Base-by-base conservation (phyloP, 2,888 invertebrate species). In the Tuta absoluta region DNA sequence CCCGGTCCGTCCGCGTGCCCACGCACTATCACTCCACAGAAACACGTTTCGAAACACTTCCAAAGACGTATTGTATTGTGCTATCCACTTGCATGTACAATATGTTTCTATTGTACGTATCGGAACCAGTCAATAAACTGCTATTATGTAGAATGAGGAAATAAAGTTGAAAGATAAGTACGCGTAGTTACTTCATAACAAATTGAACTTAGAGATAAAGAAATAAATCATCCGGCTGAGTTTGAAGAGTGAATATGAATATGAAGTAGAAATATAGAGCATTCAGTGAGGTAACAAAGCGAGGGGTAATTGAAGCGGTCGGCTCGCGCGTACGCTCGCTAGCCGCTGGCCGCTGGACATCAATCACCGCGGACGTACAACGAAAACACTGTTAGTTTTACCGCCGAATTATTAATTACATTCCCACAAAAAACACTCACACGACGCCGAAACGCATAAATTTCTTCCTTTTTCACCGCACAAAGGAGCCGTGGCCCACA, bases 371-470 rank as follows among this genome's bases (percentile, higher is more conserved):
- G 76, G 84, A 72, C 72, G 82, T 82, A 81, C 78, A 79, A 89
- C 90, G 84, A 91, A 90, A 91, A 91, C 92, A 92, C 91, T 92
- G 92, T 92, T 92, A 92, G 92, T 92, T 92, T 92, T 92, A 91
- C 92, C 92, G 92, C 92, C 89, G 90, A 91, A 91, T 91, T 92
- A 92, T 92, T 92, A 92, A 92, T 92, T 91, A 92, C 91, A 89
- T 90, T 89, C 88, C 72, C 76, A 90, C 88, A 91, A 91, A 91
- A 91, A 91, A 91, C 65, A 17, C 88, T 82, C 80, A 86, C 88
- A 90, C 90, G 89, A 82, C 78, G 87, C 91, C 91, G 91, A 89
- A 89, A 88, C 87, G 86, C 88, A 91, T 91, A 91, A 91, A 91
- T 91, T 91, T 91, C 87, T 90, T 90, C 89, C 88, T 91, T 91